Conservation (phyloP, 2,797 vertebrate species). For the Smutsia gigantea region DNA sequence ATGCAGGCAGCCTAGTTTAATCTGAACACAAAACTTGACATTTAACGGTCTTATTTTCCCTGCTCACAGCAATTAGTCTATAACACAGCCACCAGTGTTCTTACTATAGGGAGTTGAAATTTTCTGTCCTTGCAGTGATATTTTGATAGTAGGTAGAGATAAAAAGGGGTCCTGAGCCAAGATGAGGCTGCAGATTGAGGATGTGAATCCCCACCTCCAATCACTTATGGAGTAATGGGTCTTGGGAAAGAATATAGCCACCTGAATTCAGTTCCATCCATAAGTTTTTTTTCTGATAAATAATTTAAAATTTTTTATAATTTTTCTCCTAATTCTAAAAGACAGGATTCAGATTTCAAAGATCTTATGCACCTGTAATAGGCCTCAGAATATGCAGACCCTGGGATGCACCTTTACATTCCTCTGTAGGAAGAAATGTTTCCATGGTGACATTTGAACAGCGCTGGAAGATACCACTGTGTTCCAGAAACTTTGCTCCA, state of each 20-base stretch:
- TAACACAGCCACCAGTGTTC: not conserved
- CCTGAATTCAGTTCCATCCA: not conserved
- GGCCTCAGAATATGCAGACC: not conserved
- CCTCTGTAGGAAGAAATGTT: not conserved
- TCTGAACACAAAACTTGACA: not conserved
- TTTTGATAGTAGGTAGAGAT: not conserved
- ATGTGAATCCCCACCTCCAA: too few species aligned
- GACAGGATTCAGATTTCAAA: not conserved
- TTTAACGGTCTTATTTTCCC: not conserved
- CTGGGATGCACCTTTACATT: not conserved
- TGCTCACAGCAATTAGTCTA: not conserved
- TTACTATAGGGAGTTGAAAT: not conserved
- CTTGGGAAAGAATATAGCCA: not conserved
- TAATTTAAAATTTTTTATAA: not conserved
- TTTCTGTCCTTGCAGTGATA: not conserved
- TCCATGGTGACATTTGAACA: not conserved
- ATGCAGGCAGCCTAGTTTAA: not conserved
- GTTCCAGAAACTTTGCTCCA: not conserved
- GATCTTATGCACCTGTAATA: not conserved
- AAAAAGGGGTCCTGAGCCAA: not conserved
- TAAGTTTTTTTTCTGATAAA: not conserved
- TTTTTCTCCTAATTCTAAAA: not conserved
- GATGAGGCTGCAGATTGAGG: not conserved
- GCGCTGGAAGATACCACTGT: not conserved
- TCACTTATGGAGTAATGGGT: fast-evolving